These are phyloP conservation scores for Lithophane ornitopus DNA, from an alignment of 2,888 invertebrate genomes.

Conservation along the genomic window DNA sequence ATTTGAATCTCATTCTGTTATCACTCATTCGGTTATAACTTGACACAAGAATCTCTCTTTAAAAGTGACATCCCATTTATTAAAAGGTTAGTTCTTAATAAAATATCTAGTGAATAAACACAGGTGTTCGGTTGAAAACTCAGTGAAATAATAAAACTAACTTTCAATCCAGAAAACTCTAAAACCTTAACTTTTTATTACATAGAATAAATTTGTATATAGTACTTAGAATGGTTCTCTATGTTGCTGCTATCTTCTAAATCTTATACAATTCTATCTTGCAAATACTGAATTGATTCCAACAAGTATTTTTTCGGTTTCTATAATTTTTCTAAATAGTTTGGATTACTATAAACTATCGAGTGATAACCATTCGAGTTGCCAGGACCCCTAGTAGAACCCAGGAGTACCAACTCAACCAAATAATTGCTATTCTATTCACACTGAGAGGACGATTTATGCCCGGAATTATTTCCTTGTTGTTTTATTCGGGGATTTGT, in stretches of 20 bases:
- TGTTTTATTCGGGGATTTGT: conserved; percentile 91
- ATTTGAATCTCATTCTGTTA: conserved; percentile 55
- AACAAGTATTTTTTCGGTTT: too few relatives aligned
- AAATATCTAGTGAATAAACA: not conserved
- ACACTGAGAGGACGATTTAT: conserved; percentile 89
- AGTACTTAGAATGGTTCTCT: too few relatives aligned
- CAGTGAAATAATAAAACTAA: not conserved
- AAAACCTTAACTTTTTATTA: not conserved
- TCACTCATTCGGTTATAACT: conserved; percentile 25
- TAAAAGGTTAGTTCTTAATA: not conserved
- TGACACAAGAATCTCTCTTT: not conserved
- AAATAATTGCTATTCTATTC: conserved; percentile 91
- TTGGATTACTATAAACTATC: not conserved
- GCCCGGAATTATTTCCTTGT: conserved; percentile 90
- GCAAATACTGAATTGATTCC: not conserved
- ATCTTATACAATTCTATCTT: not conserved
- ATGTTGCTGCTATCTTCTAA: not conserved
- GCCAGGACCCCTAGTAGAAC: conserved; percentile 66
- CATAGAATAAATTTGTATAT: not conserved
- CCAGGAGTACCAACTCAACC: conserved; percentile 86
- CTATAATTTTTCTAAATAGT: not conserved
- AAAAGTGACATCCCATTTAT: not conserved
- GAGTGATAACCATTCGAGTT: conserved; percentile 55
- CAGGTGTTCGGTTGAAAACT: not conserved
- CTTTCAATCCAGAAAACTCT: not conserved